A percentile compares a stretch with the other conserved stretches of the same genome.
phyloP scores from a whole-genome alignment of 2,113 vertebrate species.

The Cervus canadensis region DNA sequence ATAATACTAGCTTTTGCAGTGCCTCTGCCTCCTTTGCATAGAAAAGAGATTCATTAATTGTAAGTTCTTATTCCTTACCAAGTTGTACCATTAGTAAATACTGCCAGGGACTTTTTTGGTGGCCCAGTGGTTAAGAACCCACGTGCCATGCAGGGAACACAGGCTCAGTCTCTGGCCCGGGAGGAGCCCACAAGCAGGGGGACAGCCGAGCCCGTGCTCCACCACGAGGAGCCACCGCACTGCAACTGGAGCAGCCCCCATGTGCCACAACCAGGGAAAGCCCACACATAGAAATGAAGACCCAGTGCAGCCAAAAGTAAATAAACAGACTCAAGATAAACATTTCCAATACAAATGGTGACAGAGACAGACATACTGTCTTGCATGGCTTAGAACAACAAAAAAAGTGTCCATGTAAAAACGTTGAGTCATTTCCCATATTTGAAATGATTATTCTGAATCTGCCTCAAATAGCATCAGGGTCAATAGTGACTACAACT shows the following conservation, averaged over 20 bases:
- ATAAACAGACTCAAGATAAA: neutral
- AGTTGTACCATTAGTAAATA: neutral
- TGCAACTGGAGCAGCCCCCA: neutral
- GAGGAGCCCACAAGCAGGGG: neutral
- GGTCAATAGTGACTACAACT: neutral
- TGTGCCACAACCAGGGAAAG: neutral
- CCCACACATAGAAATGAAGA: neutral
- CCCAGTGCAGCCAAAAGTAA: neutral
- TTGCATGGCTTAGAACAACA: neutral
- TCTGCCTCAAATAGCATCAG: neutral
- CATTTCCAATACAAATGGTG: neutral
- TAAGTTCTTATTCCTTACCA: neutral
- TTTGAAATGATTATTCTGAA: neutral
- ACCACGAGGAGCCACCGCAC: neutral
- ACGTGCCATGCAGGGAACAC: neutral
- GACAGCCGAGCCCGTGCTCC: neutral
- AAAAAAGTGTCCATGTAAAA: neutral
- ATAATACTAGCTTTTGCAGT: neutral
- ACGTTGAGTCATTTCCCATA: neutral
- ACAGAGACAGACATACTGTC: neutral
- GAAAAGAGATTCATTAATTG: neutral
- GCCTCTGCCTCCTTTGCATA: neutral
- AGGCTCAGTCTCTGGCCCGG: neutral
- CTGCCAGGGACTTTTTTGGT: neutral
- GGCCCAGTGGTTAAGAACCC: neutral